Base-by-base conservation (phyloP, 30 jellyfish, hydroid and myxozoan genomes). In the Turritopsis rubra region DNA sequence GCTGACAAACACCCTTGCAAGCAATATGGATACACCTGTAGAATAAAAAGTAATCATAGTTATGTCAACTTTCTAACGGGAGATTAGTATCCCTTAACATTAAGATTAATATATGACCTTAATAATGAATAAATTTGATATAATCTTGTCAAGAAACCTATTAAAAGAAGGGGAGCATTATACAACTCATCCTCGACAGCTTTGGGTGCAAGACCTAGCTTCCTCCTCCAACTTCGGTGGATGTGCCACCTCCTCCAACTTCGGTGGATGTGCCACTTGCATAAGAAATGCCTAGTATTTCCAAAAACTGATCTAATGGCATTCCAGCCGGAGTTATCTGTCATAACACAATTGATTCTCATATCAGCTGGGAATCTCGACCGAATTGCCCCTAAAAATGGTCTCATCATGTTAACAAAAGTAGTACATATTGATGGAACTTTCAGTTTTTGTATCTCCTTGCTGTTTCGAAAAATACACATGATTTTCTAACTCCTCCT, bases 61-160 rank as follows among this genome's bases (percentile, higher is more conserved):
- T n/a, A n/a, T n/a, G n/a, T n/a, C n/a, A n/a, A 81, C 28, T 7
- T 85, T 86, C 87, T 86, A 60, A 19, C 66, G 60, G 21, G 27
- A 85, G 13, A 21, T 66, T 66, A 85, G 72, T 17, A 29, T 81
- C 88, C 27, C 26, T 18, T 79, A 79, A 26, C 54, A 52, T 22
- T 79, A 13, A 21, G 16, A 19, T 20, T 31, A n/a, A n/a, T 31
- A 27, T 79, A 79, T 20, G 22, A 29, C 24, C 66, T 28, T 20
- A 66, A 82, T n/a, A 65, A 30, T 28, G 79, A 65, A 65, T 26
- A 17, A 23, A 54, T 84, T 54, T 21, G 25, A 23, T 17, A 7
- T 53, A 23, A 80, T 23, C 4, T 80, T 18, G 52, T 18, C 17
- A 54, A 19, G 41, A 80, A 80, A 21, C 29, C 54, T 19, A n/a